Evolutionary conservation across 2,888 invertebrate species (phyloP), one percentile per base, ranked within the genome.

Genomic region (Orthosia cruda): DNA sequence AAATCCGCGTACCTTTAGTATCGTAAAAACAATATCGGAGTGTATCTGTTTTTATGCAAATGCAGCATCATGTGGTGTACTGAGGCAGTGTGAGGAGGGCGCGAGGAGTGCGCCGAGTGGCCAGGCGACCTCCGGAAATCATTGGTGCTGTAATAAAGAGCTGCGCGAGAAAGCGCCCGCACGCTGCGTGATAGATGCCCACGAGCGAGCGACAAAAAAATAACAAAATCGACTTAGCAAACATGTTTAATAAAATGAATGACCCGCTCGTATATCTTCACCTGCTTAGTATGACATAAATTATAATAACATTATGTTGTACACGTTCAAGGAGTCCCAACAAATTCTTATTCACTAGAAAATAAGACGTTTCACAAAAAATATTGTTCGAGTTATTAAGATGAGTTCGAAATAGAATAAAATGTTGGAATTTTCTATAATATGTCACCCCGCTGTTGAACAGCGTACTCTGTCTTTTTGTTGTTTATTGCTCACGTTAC

Each of bases 281-380:
- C 96, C 96, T 96, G 96, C 96, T 95, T 96, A 95, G 96, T 96
- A 95, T 94, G 95, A 96, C 96, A 96, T 96, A 96, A 96, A 96
- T 96, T 96, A 96, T 96, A 96, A 95, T 96, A 96, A 96, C 95
- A 96, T 96, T 95, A 96, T 96, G 95, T 96, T 95, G 95, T 95
- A 96, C 96, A 95, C 93, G 93, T 92, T 94, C 95, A 95, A 94
- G 95, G 92, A 95, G 95, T 95, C 93, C 95, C 94, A 95, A 96
- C 96, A 95, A 96, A 96, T 96, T 95, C 95, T 94, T 94, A 94
- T 95, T 95, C 95, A 95, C 94, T 93, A 94, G 93, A 92, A 96
- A 96, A 95, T 96, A 95, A 95, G 95, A 95, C 90, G 91, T 96
- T 93, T 91, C 87, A 92, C 89, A 92, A 94, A 95, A 95, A 93